Evolutionary conservation across 1,140 invertebrate species (phyloP).

Genomic region (Anastrepha ludens): DNA sequence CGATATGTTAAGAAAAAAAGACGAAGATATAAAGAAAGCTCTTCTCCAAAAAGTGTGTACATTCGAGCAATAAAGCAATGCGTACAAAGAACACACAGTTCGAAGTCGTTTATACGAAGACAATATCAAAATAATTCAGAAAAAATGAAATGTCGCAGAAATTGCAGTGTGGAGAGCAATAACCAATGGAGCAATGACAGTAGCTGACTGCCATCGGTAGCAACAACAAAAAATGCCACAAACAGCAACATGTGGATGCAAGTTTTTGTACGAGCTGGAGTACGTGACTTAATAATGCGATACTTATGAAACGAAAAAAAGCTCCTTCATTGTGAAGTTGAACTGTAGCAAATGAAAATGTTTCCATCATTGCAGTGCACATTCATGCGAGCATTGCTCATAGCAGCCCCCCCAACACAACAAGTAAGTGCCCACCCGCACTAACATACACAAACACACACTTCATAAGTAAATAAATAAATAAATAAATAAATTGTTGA

Average conservation of each 20-base stretch:
- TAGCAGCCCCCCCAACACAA: no score
- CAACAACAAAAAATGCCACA: background rate
- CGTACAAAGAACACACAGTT: background rate
- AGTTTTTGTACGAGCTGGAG: background rate
- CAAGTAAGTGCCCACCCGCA: no score
- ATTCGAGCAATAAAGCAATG: background rate
- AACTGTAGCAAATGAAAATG: slow-evolving; percentile 8
- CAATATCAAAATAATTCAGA: background rate
- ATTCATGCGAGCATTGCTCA: background rate
- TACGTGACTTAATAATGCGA: slow-evolving; percentile 8
- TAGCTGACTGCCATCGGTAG: background rate
- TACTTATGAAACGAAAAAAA: background rate
- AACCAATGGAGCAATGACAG: background rate
- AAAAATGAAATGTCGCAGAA: background rate
- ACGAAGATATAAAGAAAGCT: no score
- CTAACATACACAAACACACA: no score
- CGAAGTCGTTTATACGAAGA: background rate
- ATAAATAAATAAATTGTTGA: no score
- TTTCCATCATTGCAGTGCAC: background rate
- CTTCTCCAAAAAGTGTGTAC: background rate
- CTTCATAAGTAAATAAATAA: no score
- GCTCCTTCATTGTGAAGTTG: background rate
- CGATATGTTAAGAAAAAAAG: no score
- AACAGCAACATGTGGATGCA: slow-evolving; percentile 4
- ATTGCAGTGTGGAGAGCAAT: background rate